These are phyloP conservation scores for Empidonax traillii DNA, from an alignment of 2,113 vertebrate species.

Conservation along the genomic window DNA sequence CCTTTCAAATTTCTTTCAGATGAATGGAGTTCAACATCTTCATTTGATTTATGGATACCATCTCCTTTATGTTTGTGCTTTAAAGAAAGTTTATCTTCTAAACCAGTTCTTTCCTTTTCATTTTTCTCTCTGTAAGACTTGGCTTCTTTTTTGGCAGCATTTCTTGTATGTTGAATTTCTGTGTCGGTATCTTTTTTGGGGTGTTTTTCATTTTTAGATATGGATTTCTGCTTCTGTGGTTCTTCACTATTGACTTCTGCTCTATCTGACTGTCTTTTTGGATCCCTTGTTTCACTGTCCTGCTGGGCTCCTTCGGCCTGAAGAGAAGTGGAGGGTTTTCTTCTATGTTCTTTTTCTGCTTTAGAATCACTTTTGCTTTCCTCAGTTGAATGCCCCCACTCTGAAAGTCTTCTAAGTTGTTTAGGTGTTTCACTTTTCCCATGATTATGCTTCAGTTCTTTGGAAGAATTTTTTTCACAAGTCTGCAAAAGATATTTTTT, in stretches of 20 bases:
- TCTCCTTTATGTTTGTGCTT: constrained; percentile 85
- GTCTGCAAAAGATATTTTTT: constrained; percentile 50
- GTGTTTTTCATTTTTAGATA: constrained; percentile 82
- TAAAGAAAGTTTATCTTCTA: constrained; percentile 78
- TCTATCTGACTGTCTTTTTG: constrained; percentile 80
- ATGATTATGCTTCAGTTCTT: constrained; percentile 76
- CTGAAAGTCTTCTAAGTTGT: constrained; percentile 77
- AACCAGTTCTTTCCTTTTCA: constrained; percentile 82
- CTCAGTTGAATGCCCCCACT: constrained; percentile 74
- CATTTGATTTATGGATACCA: constrained; percentile 60
- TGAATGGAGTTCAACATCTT: constrained; percentile 68
- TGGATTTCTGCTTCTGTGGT: constrained; percentile 78
- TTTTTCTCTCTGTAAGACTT: constrained; percentile 81
- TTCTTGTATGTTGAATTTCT: constrained; percentile 66
- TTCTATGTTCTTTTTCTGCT: constrained; percentile 76
- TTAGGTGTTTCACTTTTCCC: constrained; percentile 75
- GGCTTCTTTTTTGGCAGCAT: constrained; percentile 68
- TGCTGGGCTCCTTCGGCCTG: constrained; percentile 74
- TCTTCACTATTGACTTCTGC: constrained; percentile 83
- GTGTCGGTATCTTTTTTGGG: constrained; percentile 79
- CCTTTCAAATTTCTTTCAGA: constrained; percentile 71
- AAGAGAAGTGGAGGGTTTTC: constrained; percentile 70
- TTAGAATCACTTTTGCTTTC: constrained; percentile 78
- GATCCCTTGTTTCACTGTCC: constrained; percentile 72
- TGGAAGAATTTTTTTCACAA: constrained; percentile 71